phyloP scores from a whole-genome alignment of 2,888 invertebrate genomes.

The Psylliodes chrysocephalus region DNA sequence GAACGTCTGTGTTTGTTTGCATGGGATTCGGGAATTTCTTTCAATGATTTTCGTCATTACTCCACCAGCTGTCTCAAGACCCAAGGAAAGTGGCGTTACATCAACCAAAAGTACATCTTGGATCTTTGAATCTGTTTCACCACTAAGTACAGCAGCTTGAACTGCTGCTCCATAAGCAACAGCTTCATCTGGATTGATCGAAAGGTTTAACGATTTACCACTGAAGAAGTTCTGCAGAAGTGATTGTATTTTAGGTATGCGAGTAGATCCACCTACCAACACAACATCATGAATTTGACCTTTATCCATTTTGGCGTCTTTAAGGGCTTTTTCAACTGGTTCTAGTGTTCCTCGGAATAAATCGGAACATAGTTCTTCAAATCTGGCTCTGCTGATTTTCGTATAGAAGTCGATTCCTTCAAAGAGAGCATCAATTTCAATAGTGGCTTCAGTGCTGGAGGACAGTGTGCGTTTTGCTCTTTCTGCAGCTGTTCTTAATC shows the following conservation, averaged over 20 bases:
- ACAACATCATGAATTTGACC: slow-evolving; percentile 81
- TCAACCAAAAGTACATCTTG: slow-evolving; percentile 79
- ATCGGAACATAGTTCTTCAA: slow-evolving; percentile 80
- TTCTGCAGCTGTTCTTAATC: slow-evolving; percentile 81
- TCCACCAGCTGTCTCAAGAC: slow-evolving; percentile 83
- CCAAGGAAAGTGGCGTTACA: slow-evolving; percentile 75
- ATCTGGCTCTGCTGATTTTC: slow-evolving; percentile 77
- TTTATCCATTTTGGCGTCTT: slow-evolving; percentile 81
- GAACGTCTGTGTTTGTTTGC: slow-evolving; percentile 69
- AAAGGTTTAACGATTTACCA: slow-evolving; percentile 63
- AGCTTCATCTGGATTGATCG: slow-evolving; percentile 61
- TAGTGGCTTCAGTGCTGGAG: slow-evolving; percentile 79
- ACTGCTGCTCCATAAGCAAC: slow-evolving; percentile 61
- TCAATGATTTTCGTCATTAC: slow-evolving; percentile 75
- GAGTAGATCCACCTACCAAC: slow-evolving; percentile 83
- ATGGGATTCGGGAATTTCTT: slow-evolving; percentile 68
- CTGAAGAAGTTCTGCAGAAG: slow-evolving; percentile 80
- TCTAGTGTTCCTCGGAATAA: slow-evolving; percentile 75
- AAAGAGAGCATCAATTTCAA: slow-evolving; percentile 80
- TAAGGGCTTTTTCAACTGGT: slow-evolving; percentile 80
- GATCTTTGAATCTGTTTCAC: slow-evolving; percentile 73
- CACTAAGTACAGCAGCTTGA: slow-evolving; percentile 58
- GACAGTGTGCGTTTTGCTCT: slow-evolving; percentile 82
- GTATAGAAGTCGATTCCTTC: slow-evolving; percentile 81
- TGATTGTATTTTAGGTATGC: slow-evolving; percentile 82